Percentiles rank a stretch among this genome's conserved stretches.
These are phyloP conservation scores for Microvelia longipes DNA, from an alignment of 1,140 invertebrate genomes.

Conservation along the genomic window DNA sequence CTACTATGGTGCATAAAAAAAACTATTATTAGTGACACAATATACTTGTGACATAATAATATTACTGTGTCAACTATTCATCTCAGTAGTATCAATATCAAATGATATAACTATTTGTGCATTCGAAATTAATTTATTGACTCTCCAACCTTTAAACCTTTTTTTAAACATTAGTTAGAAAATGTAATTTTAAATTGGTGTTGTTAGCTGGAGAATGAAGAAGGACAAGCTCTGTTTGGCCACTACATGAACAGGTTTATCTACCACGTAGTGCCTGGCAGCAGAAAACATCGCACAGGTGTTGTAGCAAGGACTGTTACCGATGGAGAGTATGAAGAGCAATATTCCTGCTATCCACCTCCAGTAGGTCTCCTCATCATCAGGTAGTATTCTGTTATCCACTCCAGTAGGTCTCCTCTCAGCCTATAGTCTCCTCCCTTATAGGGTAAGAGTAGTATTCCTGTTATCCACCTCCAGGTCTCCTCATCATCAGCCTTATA, in stretches of 20 bases:
- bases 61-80: too few relatives aligned
- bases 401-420: slow-evolving; percentile 1
- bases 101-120: too few relatives aligned
- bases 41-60: too few relatives aligned
- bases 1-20: too few relatives aligned
- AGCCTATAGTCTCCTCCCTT: neutral
- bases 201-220: neutral
- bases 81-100: too few relatives aligned
- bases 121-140: too few relatives aligned
- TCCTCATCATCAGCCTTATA: neutral
- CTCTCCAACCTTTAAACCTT: too few relatives aligned
- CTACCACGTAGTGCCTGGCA: neutral
- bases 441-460: neutral
- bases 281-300: neutral
- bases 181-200: too few relatives aligned
- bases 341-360: slow-evolving; percentile 72
- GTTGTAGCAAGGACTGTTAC: slow-evolving; percentile 27
- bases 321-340: slow-evolving; percentile 66
- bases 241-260: slow-evolving; percentile 1
- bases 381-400: slow-evolving; percentile 31
- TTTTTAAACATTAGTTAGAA: too few relatives aligned
- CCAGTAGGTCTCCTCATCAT: slow-evolving; percentile 63
- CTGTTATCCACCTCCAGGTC: neutral
- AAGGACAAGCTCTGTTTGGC: neutral
- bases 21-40: too few relatives aligned